Conservation (phyloP, 2,888 invertebrate species). For the Tipula helvola region DNA sequence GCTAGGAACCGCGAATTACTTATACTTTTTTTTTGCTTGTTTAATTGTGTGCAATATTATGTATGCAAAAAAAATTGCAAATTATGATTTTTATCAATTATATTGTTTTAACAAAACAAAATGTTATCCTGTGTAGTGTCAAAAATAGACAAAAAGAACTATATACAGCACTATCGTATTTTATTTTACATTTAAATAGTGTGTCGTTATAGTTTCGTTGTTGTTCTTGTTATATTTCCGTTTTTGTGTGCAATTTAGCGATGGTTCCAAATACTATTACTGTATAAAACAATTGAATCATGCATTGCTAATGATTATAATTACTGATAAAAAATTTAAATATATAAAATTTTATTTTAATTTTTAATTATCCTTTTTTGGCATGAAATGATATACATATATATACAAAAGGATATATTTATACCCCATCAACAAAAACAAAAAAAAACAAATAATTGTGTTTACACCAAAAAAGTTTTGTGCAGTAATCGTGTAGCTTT, state of each 20-base stretch:
- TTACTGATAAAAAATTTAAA: neutral
- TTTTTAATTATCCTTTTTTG: neutral
- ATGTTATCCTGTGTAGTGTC: neutral
- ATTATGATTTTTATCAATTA: neutral
- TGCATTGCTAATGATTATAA: constrained; percentile 4
- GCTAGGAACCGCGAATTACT: neutral
- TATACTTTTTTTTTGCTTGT: neutral
- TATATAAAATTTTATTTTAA: neutral
- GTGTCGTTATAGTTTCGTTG: neutral
- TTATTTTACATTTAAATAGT: neutral
- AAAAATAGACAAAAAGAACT: neutral
- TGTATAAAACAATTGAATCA: neutral
- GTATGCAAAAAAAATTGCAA: neutral
- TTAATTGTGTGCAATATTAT: neutral
- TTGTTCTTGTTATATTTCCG: neutral
- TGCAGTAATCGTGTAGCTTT: neutral
- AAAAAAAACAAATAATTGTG: neutral
- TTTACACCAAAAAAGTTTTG: neutral
- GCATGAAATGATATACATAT: constrained; percentile 4
- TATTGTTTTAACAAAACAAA: neutral
- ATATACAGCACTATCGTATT: neutral
- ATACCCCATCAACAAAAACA: neutral
- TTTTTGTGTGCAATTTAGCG: constrained; percentile 4
- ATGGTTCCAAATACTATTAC: neutral
- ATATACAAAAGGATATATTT: neutral